Evolutionary conservation across 2,113 vertebrate species (phyloP).

Genomic region (Gracilinanus agilis): DNA sequence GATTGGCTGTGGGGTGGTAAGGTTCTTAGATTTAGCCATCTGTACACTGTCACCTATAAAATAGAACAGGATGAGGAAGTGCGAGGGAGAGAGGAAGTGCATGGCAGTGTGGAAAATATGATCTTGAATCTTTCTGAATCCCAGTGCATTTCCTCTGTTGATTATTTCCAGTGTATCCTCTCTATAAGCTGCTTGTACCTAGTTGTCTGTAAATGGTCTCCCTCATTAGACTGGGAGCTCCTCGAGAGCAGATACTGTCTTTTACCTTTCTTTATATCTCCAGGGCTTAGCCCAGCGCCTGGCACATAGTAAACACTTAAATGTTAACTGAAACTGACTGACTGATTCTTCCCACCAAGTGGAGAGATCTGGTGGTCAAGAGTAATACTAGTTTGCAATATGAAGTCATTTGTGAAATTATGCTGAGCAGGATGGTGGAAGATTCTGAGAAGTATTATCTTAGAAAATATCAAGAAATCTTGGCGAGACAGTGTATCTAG

Average conservation of each 20-base stretch:
- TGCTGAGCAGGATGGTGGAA: background rate
- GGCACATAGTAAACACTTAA: background rate
- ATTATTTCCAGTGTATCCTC: background rate
- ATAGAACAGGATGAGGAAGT: too few relatives aligned
- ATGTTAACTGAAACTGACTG: background rate
- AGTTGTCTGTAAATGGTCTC: background rate
- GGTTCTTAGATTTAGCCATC: background rate
- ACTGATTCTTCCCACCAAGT: background rate
- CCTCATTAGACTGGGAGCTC: background rate
- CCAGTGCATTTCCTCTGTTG: background rate
- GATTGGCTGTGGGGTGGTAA: slow-evolving; percentile 82
- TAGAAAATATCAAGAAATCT: background rate
- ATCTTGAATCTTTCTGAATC: background rate
- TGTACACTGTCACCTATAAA: too few relatives aligned
- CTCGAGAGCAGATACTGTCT: background rate
- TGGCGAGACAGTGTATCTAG: background rate
- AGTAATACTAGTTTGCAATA: background rate
- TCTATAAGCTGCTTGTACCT: background rate
- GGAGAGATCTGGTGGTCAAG: background rate
- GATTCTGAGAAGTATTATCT: background rate
- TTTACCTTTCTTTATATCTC: background rate
- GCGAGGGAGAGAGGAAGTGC: background rate
- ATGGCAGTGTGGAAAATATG: background rate
- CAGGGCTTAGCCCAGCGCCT: background rate
- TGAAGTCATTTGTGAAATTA: background rate